These are phyloP conservation scores for Frieseomelitta varia DNA, from an alignment of 1,140 invertebrate genomes.

Conservation along the genomic window DNA sequence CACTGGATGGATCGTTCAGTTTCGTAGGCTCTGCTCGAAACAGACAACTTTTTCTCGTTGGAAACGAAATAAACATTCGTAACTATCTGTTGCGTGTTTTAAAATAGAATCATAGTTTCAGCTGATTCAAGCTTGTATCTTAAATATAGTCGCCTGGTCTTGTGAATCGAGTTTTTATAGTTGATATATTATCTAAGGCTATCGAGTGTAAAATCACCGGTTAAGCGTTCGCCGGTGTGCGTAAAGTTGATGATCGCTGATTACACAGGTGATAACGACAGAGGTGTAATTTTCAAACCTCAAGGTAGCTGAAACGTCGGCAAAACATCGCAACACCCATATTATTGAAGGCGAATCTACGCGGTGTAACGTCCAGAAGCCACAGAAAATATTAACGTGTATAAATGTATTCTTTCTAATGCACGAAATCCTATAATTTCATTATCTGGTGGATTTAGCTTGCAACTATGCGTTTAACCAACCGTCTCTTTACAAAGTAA, in stretches of 20 bases:
- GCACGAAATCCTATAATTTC: neutral
- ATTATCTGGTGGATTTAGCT: neutral
- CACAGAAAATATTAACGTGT: neutral
- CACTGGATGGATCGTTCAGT: neutral
- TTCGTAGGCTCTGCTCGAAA: neutral
- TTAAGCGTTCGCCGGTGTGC: neutral
- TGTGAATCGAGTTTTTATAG: neutral
- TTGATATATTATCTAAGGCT: slow-evolving; percentile 3
- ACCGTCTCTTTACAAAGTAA: neutral
- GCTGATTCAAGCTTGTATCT: neutral
- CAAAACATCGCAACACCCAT: neutral
- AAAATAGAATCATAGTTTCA: neutral
- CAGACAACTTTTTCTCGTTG: neutral
- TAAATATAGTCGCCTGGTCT: neutral
- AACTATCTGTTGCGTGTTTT: neutral
- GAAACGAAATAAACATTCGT: neutral
- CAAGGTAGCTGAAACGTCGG: neutral
- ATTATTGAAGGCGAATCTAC: neutral
- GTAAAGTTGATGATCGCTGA: slow-evolving; percentile 2
- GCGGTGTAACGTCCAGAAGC: neutral
- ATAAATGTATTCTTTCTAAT: neutral
- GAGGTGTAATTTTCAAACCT: neutral
- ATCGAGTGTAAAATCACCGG: slow-evolving; percentile 2
- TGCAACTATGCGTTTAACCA: neutral
- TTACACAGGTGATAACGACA: neutral